Evolutionary conservation across 2,888 invertebrate genomes (phyloP), one percentile per base, ranked within the genome.

Genomic region (Leptopilina syphax): DNA sequence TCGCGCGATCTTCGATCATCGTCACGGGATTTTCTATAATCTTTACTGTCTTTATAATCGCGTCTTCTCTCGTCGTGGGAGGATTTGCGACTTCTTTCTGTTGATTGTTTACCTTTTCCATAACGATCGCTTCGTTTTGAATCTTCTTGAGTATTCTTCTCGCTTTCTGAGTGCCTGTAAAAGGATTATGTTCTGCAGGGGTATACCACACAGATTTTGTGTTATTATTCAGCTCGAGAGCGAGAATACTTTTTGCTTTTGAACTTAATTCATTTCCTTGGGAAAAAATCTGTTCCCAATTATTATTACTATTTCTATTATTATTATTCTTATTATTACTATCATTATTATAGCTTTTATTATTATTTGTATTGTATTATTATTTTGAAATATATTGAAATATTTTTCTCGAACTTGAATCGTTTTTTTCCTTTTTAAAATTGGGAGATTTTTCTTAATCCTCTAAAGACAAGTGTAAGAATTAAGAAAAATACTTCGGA

Each of bases 141-240:
- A 6, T 90, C 89, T 27, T 90, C 90, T 50, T 88, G 90, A 44
- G 88, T 84, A 83, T 84, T 88, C 77, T 87, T 88, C 78, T 90
- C 91, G 84, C 88, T 85, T 83, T 90, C 90, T 85, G 88, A 79
- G 89, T 89, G 89, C 91, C 92, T 92, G 92, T 92, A 92, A 92
- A 91, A 92, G 88, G 89, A 91, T 91, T 92, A 92, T 90, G 90
- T 91, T 92, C 92, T 92, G 92, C 91, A 91, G 91, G 90, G 91
- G 88, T 91, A 89, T 89, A 92, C 92, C 92, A 92, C 89, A 90
- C 92, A 92, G 92, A 91, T 91, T 90, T 63, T 88, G 88, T 89
- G 90, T 92, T 92, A 92, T 92, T 92, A 91, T 88, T 89, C 84
- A 87, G 86, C 83, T 88, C 86, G 83, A 83, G 76, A 84, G 81